phyloP scores from a whole-genome alignment of 2,113 vertebrate genomes.

The Ovis aries region ARS-UI_Ramb_v3.0 NC_056074.1:22056501-22057000 shows the following conservation, averaged over 20 bases:
- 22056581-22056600: background rate
- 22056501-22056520: background rate
- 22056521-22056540: background rate
- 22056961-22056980: conserved; percentile 2
- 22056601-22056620: background rate
- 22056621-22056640: background rate
- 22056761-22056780: background rate
- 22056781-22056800: background rate
- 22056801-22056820: background rate
- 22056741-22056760: background rate
- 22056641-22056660: background rate
- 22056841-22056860: background rate
- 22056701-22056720: background rate
- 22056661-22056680: background rate
- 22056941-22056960: background rate
- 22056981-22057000: conserved; percentile 4
- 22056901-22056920: background rate
- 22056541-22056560: background rate
- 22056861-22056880: background rate
- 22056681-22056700: background rate
- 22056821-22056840: background rate
- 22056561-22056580: background rate
- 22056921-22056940: background rate
- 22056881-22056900: background rate
- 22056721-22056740: background rate